A percentile compares a stretch with the other conserved stretches of the same genome.
These are phyloP conservation scores for Chaunax sp. DNA, from an alignment of 2,797 vertebrate species.

Conservation along the genomic window DNA sequence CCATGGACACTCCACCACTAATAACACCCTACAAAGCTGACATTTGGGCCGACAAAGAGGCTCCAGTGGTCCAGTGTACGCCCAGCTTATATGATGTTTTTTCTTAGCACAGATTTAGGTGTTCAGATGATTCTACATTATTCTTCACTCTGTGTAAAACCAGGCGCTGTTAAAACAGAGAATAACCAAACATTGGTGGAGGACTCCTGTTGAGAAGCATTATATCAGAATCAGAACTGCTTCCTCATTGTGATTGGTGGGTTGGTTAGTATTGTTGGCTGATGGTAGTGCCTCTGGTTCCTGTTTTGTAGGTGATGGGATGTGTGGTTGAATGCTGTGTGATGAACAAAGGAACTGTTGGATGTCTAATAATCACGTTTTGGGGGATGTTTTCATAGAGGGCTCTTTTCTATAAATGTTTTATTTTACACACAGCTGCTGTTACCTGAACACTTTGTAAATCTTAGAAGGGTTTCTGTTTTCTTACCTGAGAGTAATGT, in stretches of 20 bases:
- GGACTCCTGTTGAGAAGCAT: no score
- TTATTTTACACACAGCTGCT: constrained; percentile 42
- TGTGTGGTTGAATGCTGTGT: constrained; percentile 16
- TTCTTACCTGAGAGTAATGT: constrained; percentile 44
- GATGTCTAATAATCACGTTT: neutral
- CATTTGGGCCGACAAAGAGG: no score
- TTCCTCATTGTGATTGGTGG: neutral
- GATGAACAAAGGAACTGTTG: constrained; percentile 18
- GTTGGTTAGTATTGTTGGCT: neutral
- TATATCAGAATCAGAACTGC: neutral
- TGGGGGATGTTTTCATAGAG: constrained; percentile 34
- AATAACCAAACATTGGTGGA: no score
- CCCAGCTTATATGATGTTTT: no score
- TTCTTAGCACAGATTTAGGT: no score
- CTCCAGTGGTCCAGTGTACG: no score
- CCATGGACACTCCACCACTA: no score
- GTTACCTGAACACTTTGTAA: neutral
- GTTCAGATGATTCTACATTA: no score
- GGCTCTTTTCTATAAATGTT: constrained; percentile 62
- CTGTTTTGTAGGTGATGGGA: neutral
- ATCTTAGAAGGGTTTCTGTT: constrained; percentile 9
- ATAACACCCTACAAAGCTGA: no score
- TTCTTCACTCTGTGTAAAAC: no score
- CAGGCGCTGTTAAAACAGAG: no score
- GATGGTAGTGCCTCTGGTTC: neutral